Evolutionary conservation across 2,888 invertebrate species (phyloP), one percentile per base, ranked within the genome.

Genomic region (Coleophora flavipennella): DNA sequence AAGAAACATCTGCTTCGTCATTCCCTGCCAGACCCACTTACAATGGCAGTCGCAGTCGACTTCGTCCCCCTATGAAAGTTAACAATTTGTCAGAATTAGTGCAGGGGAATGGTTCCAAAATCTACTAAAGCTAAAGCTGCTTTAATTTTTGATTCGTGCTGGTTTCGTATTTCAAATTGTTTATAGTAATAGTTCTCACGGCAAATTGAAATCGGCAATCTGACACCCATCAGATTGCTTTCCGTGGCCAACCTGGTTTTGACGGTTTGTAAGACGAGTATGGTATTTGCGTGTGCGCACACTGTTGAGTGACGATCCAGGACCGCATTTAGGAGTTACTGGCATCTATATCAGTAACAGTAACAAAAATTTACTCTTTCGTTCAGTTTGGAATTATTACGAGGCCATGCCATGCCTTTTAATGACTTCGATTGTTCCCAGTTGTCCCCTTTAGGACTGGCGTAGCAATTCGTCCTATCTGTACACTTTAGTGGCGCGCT

Each of bases 1-100:
- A n/a, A 29, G 38, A 41, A 59, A 64, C 74, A 77, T 76, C 74
- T 77, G 75, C 61, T 59, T 41, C 45, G 51, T 47, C 51, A 49
- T 58, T 64, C 64, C 67, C 67, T 63, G 46, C 41, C 46, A 52
- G 50, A 49, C 51, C 48, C 53, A 51, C 51, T 55, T 52, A 46
- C 54, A 51, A 45, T 42, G 20, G 44, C 40, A 41, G 38, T 41
- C 42, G 53, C n/a, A n/a, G n/a, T n/a, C n/a, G n/a, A n/a, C n/a
- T n/a, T n/a, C n/a, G n/a, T n/a, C 50, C 51, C 59, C 64, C 62
- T 59, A 50, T 39, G 37, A 50, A 50, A 51, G 48, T 50, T 45
- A 51, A 52, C 53, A 56, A 71, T 64, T 60, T 63, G 65, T 66
- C 60, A 62, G 49, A 57, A 66, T 62, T 60, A 59, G 46, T 48